Evolutionary conservation across 2,888 invertebrate genomes (phyloP), one percentile per base, ranked within the genome.

Genomic region (Autographa pulchrina): DNA sequence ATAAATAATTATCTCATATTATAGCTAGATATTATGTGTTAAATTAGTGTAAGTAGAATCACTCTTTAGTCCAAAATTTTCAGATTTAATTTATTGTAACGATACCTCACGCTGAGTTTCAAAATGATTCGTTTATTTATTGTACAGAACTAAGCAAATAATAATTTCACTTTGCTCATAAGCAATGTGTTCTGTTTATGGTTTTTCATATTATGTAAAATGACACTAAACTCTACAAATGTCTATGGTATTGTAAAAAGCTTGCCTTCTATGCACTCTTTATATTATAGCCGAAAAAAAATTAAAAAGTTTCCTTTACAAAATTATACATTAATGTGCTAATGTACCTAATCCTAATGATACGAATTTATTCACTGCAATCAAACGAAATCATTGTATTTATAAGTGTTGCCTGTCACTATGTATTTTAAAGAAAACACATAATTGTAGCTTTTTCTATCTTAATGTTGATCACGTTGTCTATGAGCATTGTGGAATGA

Each of bases 11-110:
- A 94, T 92, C 91, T 91, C 90, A 89, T 91, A 92, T 90, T 89
- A 91, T 93, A 92, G 88, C 77, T 91, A 91, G 88, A 89, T 83
- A 91, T 89, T 91, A 89, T 93, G 93, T 88, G 89, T 88, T 91
- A 90, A 90, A 84, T 78, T 91, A 93, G 89, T 80, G 74, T 94
- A 94, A 93, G 94, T 95, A 95, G 95, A 90, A 91, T 92, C 93
- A 93, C 95, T 92, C 89, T 90, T 92, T 94, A 94, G 92, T 92
- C 93, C 91, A 90, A 93, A 94, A 92, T 92, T 56, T 90, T 84
- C 93, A 92, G 93, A 91, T 87, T 89, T 93, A 91, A 94, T 92
- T 94, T 94, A 94, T 94, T 94, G 88, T 83, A 83, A 83, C 85
- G 84, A 85, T 88, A 89, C 88, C 87, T 88, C 88, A 81, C 25